phyloP scores from a whole-genome alignment of 1,140 invertebrate species.

The Drosophila quadrilineata region DNA sequence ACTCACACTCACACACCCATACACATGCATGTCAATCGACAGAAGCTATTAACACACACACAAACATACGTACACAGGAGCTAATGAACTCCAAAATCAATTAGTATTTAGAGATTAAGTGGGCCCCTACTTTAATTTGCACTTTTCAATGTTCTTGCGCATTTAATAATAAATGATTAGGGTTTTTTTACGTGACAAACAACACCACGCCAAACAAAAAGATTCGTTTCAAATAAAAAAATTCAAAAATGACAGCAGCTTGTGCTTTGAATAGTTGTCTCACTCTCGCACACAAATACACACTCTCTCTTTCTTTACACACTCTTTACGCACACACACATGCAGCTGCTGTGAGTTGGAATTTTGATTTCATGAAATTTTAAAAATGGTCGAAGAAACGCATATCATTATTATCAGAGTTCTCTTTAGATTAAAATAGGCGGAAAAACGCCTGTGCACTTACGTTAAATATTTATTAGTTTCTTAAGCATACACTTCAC shows the following conservation, averaged over 20 bases:
- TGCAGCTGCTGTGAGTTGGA: constrained; percentile 68
- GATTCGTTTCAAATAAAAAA: constrained; percentile 57
- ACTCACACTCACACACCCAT: constrained; percentile 6
- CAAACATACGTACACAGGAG: constrained; percentile 6
- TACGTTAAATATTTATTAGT: constrained; percentile 41
- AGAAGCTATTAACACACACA: too few relatives aligned
- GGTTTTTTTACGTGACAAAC: constrained; percentile 65
- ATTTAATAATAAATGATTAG: constrained; percentile 47
- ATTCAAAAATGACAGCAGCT: constrained; percentile 63
- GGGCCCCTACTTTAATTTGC: constrained; percentile 14
- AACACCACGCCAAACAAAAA: constrained; percentile 37
- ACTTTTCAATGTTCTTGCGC: constrained; percentile 21
- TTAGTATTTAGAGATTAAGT: constrained; percentile 22
- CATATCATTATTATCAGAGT: constrained; percentile 71
- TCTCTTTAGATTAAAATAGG: constrained; percentile 19
- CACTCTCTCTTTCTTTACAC: too few relatives aligned
- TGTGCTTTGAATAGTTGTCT: constrained; percentile 61
- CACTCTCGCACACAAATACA: constrained; percentile 37
- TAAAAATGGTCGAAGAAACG: constrained; percentile 74
- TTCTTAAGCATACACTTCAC: constrained; percentile 59
- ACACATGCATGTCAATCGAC: too few relatives aligned
- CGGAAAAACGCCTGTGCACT: constrained; percentile 42
- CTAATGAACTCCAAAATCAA: constrained; percentile 38
- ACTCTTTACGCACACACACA: constrained; percentile 21
- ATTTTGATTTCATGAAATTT: constrained; percentile 79